Conservation (phyloP, 2,888 invertebrate genomes). For the Euplexia lucipara region DNA sequence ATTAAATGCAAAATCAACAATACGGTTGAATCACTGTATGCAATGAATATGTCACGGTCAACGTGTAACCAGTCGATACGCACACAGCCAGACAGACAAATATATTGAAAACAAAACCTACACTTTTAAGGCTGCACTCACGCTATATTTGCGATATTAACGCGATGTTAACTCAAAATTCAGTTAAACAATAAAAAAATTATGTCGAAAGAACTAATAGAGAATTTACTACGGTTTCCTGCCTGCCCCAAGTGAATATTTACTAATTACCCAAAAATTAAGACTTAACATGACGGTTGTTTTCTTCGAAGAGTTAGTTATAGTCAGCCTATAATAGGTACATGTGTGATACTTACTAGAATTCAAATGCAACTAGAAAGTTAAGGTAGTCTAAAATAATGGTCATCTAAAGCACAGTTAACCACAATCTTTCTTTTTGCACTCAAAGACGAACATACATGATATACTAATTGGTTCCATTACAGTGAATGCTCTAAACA, state of each 20-base stretch:
- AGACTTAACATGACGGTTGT: too few species aligned
- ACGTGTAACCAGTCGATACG: constrained; percentile 33
- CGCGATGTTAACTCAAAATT: neutral
- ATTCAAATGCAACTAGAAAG: neutral
- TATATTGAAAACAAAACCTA: constrained; percentile 39
- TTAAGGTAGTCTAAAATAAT: neutral
- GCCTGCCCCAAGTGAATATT: too few species aligned
- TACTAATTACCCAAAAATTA: too few species aligned
- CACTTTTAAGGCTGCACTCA: constrained; percentile 20
- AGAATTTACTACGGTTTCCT: too few species aligned
- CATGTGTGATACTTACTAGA: too few species aligned
- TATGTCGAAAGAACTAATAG: too few species aligned
- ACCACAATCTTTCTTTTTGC: constrained; percentile 12
- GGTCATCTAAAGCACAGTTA: neutral
- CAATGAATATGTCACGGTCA: constrained; percentile 61
- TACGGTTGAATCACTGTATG: constrained; percentile 46
- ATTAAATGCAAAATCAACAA: constrained; percentile 30
- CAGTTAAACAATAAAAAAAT: too few species aligned
- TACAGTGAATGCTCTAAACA: constrained; percentile 54
- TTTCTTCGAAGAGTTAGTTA: too few species aligned
- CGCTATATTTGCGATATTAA: neutral
- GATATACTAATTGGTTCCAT: constrained; percentile 48
- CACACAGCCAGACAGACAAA: constrained; percentile 46
- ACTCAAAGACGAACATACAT: constrained; percentile 16
- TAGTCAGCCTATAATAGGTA: too few species aligned